Conservation (phyloP, 2,113 vertebrate species). For the Emberiza fucata region DNA sequence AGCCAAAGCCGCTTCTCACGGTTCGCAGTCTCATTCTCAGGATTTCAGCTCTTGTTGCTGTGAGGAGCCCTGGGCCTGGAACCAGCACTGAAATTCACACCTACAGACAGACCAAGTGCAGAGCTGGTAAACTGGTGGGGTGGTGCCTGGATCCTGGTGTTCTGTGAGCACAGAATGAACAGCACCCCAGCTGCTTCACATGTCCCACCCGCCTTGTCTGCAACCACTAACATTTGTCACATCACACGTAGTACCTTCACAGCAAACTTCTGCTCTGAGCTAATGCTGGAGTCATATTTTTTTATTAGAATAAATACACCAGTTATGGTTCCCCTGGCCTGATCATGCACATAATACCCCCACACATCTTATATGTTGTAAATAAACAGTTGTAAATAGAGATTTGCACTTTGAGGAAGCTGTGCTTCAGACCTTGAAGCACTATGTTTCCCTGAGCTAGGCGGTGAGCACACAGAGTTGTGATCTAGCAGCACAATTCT, state of each 20-base stretch:
- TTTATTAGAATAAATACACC: background rate
- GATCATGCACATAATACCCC: background rate
- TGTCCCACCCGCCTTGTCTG: background rate
- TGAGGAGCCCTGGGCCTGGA: background rate
- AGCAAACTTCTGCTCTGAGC: background rate
- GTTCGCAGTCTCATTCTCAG: accelerated
- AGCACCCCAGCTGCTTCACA: accelerated
- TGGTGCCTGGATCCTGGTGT: background rate
- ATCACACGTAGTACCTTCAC: background rate
- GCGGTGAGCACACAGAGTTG: background rate
- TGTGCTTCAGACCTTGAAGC: background rate
- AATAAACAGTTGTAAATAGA: background rate
- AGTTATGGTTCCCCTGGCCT: background rate
- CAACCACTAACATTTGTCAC: accelerated
- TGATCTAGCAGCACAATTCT: background rate
- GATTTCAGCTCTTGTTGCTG: background rate
- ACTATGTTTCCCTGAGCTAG: background rate
- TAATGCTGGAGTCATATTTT: background rate
- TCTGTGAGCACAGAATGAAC: background rate
- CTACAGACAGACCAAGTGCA: background rate
- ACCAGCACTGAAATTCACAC: background rate
- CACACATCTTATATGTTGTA: background rate
- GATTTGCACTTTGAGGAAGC: background rate
- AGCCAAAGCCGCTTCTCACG: accelerated
- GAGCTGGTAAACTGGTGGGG: background rate